Evolutionary conservation across 2,113 vertebrate genomes (phyloP).

Genomic region (Psammodynastes pulverulentus): DNA sequence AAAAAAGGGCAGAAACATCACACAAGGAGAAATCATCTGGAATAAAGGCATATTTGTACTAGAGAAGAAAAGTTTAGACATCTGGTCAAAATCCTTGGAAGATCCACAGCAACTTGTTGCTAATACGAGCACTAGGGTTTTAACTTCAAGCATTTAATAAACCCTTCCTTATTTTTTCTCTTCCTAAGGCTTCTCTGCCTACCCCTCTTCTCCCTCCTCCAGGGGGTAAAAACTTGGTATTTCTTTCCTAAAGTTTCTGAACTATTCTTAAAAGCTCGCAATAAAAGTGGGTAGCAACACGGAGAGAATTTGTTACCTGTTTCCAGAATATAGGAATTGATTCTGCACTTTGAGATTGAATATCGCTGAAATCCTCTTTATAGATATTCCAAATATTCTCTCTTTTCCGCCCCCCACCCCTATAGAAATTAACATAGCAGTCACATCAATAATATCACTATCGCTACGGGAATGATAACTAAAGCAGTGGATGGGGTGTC

Average conservation of each 20-base stretch:
- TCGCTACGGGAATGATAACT: conserved; percentile 93
- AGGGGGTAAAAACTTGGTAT: neutral
- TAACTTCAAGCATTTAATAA: conserved; percentile 52
- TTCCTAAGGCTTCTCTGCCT: neutral
- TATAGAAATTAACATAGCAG: conserved; percentile 93
- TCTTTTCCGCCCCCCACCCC: too few relatives aligned
- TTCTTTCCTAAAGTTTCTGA: conserved; percentile 48
- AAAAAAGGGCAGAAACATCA: conserved; percentile 27
- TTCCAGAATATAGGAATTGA: conserved; percentile 83
- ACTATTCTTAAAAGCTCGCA: conserved; percentile 57
- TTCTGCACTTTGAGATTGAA: conserved; percentile 79
- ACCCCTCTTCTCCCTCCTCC: neutral
- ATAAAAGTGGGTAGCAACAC: conserved; percentile 26
- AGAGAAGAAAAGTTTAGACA: conserved; percentile 44
- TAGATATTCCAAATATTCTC: conserved; percentile 85
- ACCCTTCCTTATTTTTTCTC: neutral
- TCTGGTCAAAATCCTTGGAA: conserved; percentile 41
- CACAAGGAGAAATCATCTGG: conserved; percentile 51
- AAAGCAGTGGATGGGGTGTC: conserved; percentile 87
- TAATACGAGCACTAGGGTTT: neutral
- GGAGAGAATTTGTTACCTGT: conserved; percentile 77
- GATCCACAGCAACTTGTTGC: neutral
- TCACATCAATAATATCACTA: conserved; percentile 92
- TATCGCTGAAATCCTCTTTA: conserved; percentile 85
- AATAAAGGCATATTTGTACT: conserved; percentile 50